Evolutionary conservation across 2,797 vertebrate species (phyloP).

Genomic region (Xenentodon cancila): DNA sequence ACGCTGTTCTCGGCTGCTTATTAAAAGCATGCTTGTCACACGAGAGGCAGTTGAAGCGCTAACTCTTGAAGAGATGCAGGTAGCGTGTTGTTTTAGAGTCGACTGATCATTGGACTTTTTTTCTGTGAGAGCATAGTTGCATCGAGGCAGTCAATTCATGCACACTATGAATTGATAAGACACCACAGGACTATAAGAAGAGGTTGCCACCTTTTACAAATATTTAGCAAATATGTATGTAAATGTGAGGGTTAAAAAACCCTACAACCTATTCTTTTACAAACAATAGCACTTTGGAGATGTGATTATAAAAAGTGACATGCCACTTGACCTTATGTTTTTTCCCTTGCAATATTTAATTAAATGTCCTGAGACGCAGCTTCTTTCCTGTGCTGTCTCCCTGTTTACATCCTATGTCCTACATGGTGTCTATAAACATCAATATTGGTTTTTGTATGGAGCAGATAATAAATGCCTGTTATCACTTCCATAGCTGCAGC

Average conservation of each 20-base stretch:
- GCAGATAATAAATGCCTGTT: conserved; percentile 45
- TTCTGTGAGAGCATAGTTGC: not conserved
- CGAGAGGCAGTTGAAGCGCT: conserved; percentile 15
- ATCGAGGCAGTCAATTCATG: too few relatives aligned
- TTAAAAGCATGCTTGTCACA: conserved; percentile 56
- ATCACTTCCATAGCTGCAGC: conserved; percentile 37
- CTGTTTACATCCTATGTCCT: conserved; percentile 32
- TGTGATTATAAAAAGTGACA: conserved; percentile 18
- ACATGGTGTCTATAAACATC: conserved; percentile 32
- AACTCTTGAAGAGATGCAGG: conserved; percentile 5
- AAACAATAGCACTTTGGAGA: not conserved
- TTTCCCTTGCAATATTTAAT: conserved; percentile 43
- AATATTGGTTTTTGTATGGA: conserved; percentile 13
- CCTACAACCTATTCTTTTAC: too few relatives aligned
- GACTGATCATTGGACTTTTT: conserved; percentile 7
- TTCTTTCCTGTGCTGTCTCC: not conserved
- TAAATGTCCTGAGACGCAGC: conserved; percentile 18
- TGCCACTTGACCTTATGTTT: not conserved
- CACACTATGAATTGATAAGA: too few relatives aligned
- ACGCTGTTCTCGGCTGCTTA: conserved; percentile 67
- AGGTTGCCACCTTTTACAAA: too few relatives aligned
- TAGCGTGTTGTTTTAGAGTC: conserved; percentile 10
- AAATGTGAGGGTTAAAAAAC: too few relatives aligned
- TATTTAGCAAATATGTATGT: too few relatives aligned
- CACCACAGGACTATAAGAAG: too few relatives aligned